Conservation (phyloP, 1,140 invertebrate species). For the Antheraea mylitta region DNA sequence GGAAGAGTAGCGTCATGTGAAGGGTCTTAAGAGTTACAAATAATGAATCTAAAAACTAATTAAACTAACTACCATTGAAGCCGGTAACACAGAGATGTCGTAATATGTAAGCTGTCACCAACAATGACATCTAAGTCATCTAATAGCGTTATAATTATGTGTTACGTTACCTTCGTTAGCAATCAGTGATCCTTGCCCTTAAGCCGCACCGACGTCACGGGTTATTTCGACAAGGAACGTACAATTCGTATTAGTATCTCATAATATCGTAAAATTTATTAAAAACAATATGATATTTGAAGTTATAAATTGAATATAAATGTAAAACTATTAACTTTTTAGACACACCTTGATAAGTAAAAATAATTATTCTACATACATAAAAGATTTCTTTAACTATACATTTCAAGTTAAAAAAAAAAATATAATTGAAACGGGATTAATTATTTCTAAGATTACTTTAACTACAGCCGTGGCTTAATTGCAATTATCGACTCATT, state of each 20-base stretch:
- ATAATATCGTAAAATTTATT: background rate
- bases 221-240: constrained; percentile 42
- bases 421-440: too few species aligned
- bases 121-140: background rate
- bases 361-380: too few species aligned
- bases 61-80: background rate
- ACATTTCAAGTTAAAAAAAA: constrained; percentile 27
- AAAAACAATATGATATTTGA: too few species aligned
- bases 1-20: too few species aligned
- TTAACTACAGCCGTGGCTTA: background rate
- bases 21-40: too few species aligned
- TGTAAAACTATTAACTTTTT: too few species aligned
- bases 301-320: too few species aligned
- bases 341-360: too few species aligned
- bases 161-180: constrained; percentile 66
- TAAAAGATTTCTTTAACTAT: background rate
- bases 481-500: background rate
- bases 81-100: background rate
- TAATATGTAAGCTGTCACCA: background rate
- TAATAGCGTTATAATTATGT: background rate
- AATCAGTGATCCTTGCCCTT: constrained; percentile 71
- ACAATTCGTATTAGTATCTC: constrained; percentile 45
- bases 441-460: too few species aligned
- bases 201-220: constrained; percentile 42
- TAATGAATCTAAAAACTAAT: too few species aligned